phyloP scores from a whole-genome alignment of 2,113 vertebrate genomes.

The Percina caprodes region DNA sequence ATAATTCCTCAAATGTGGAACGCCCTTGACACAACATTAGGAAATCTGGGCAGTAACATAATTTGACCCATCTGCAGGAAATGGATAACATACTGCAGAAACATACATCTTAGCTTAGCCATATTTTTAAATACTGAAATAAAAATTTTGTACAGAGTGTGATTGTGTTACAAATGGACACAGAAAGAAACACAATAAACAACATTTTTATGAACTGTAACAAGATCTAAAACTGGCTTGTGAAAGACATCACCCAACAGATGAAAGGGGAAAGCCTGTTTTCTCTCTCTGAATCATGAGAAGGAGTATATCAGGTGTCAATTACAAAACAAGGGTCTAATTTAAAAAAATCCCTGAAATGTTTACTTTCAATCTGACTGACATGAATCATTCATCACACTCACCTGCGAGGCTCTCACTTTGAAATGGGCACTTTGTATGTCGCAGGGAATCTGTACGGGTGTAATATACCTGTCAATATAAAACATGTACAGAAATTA shows the following conservation, averaged over 20 bases:
- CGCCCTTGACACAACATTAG: no score
- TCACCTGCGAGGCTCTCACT: constrained; percentile 80
- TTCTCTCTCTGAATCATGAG: constrained; percentile 1
- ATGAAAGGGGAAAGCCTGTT: not conserved
- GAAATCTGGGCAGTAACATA: no score
- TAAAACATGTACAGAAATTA: constrained; percentile 1
- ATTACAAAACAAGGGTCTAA: not conserved
- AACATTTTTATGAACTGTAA: not conserved
- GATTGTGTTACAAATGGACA: not conserved
- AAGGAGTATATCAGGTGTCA: not conserved
- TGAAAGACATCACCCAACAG: not conserved
- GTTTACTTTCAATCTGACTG: not conserved
- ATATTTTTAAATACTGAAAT: not conserved
- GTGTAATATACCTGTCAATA: constrained; percentile 74
- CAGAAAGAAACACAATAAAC: not conserved
- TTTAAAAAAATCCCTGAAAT: not conserved
- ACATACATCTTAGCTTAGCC: not conserved
- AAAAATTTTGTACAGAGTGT: not conserved
- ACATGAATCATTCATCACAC: constrained; percentile 41
- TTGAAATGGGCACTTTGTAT: constrained; percentile 84
- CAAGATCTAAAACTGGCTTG: not conserved
- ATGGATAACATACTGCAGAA: not conserved
- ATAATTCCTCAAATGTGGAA: no score
- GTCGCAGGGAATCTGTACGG: constrained; percentile 77
- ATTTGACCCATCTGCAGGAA: no score